These are phyloP conservation scores for Lateolabrax maculatus DNA, from an alignment of 2,797 vertebrate species.

Conservation along the genomic window DNA sequence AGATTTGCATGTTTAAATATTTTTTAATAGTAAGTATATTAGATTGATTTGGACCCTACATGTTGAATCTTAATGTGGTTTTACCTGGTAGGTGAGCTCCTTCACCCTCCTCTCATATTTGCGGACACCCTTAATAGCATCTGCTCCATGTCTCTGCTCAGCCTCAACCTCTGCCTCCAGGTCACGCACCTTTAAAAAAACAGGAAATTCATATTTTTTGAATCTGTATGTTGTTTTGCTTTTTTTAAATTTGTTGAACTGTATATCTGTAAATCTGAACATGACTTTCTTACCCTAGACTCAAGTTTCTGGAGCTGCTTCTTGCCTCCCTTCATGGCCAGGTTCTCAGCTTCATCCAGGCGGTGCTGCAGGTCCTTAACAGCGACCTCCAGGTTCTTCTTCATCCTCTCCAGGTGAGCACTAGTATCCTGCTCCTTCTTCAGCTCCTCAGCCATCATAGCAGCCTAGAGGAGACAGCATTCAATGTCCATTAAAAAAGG, in stretches of 20 bases:
- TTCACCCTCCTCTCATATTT: conserved; percentile 89
- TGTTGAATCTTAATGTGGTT: neutral
- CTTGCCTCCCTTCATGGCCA: conserved; percentile 94
- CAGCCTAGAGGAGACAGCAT: conserved; percentile 79
- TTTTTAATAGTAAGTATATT: neutral
- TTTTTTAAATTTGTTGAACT: neutral
- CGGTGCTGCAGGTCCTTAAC: conserved; percentile 92
- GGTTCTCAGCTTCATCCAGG: conserved; percentile 92
- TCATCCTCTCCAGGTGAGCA: conserved; percentile 92
- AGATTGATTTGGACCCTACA: neutral
- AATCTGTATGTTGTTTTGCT: neutral
- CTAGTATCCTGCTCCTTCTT: conserved; percentile 96
- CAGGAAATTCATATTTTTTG: neutral
- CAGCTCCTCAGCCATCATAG: conserved; percentile 93
- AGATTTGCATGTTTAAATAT: neutral
- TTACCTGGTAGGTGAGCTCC: conserved; percentile 89
- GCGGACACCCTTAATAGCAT: conserved; percentile 86
- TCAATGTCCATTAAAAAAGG: neutral
- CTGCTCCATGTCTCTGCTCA: conserved; percentile 86
- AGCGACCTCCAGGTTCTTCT: conserved; percentile 90
- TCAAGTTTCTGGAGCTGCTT: conserved; percentile 94
- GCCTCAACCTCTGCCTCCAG: conserved; percentile 87
- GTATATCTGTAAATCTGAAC: rapidly evolving
- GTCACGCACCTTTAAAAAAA: conserved; percentile 82
- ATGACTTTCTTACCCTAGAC: conserved; percentile 78